Evolutionary conservation across 2,888 invertebrate genomes (phyloP), one percentile per base, ranked within the genome.

Genomic region (Nemoura dubitans): DNA sequence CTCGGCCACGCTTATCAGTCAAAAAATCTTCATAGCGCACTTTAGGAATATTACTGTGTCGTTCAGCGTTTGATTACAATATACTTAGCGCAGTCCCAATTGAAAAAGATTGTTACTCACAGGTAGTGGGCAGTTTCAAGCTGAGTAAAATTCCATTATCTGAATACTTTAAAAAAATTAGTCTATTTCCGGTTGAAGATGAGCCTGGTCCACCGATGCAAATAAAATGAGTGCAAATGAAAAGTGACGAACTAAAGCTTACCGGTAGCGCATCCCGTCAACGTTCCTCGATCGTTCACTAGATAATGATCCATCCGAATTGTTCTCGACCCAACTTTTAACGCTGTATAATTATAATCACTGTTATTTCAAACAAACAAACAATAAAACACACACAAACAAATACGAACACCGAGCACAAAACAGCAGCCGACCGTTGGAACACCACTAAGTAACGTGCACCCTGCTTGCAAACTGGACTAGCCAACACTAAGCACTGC

Each of bases 141-240:
- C 10, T 36, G 36, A 36, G 36, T 36, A 6, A 36, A 36, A 36
- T 36, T 6, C 36, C 59, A 59, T 2, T 1, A 21, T 59, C 21
- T 59, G 59, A 59, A 59, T 3, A 59, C 21, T 21, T 59, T 10
- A 59, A 59, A 59, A 59, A 59, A 10, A 59, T 16, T 21, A 59
- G 36, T 6, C 59, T 59, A 59, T 10, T 21, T 59, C 59, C 59
- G 2, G 16, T 59, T 59, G 59, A 10, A 59, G 21, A 59, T 21
- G 36, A 21, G 59, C 59, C 10, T 59, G 16, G 59, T 59, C 59
- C 14, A 59, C 21, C 16, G 21, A 59, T 21, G 59, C 14, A 59
- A 59, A 59, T 21, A 59, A 59, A 59, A 59, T 59, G 59, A 59
- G 21, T 59, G 59, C 59, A 78, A 78, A 78, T 78, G 25, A 78